phyloP scores from a whole-genome alignment of 2,888 invertebrate genomes.

The Dicycla oo region DNA sequence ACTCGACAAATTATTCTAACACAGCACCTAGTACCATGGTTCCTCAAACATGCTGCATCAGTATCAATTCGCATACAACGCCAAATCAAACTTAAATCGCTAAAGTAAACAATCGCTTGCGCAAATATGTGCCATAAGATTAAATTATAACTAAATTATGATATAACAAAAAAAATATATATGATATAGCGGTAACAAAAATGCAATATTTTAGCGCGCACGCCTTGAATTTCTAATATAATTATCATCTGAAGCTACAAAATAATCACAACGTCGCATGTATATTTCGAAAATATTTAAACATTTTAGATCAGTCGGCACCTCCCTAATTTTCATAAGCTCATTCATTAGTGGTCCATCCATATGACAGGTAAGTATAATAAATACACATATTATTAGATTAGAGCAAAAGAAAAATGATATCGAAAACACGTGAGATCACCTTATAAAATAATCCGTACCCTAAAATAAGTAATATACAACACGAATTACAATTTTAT shows the following conservation, averaged over 20 bases:
- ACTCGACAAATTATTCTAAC: background rate
- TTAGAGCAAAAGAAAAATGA: slow-evolving; percentile 8
- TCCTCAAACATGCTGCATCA: background rate
- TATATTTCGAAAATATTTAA: background rate
- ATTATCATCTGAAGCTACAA: background rate
- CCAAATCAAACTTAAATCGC: background rate
- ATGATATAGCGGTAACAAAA: background rate
- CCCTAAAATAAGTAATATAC: background rate
- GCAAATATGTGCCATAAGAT: slow-evolving; percentile 23
- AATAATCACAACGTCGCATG: background rate
- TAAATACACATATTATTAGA: slow-evolving; percentile 8
- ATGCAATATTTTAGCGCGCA: background rate
- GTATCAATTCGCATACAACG: slow-evolving; percentile 7
- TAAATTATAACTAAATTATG: background rate
- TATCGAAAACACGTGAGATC: background rate
- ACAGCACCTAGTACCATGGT: background rate
- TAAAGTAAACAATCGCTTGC: slow-evolving; percentile 38
- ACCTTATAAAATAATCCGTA: background rate
- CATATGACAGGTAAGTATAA: background rate
- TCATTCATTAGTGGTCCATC: slow-evolving; percentile 25
- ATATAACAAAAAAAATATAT: background rate
- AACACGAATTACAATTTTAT: background rate
- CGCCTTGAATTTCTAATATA: background rate
- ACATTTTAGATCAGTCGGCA: slow-evolving; percentile 2
- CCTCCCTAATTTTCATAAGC: slow-evolving; percentile 30